Conservation (phyloP, 2,797 vertebrate species). For the Myotis myotis region DNA sequence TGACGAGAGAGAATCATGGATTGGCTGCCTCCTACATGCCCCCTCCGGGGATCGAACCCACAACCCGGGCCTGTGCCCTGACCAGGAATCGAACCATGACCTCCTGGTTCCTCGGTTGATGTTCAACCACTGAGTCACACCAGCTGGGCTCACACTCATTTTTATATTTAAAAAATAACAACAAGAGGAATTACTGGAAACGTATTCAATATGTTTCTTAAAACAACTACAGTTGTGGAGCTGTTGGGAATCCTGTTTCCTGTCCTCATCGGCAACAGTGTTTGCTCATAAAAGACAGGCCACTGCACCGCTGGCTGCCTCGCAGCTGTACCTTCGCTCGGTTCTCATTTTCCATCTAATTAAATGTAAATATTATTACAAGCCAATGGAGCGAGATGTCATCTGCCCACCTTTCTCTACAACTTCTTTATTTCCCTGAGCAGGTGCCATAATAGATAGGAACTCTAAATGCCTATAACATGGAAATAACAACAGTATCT, state of each 20-base stretch:
- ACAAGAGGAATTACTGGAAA: not conserved
- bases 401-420: not conserved
- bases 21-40: no score
- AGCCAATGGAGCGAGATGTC: slow-evolving; percentile 37
- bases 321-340: slow-evolving; percentile 41
- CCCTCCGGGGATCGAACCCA: no score
- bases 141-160: not conserved
- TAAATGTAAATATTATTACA: slow-evolving; percentile 77
- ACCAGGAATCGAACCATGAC: no score
- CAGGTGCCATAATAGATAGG: slow-evolving; percentile 23
- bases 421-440: slow-evolving; percentile 28
- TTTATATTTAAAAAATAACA: not conserved
- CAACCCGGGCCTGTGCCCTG: no score
- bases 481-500: not conserved
- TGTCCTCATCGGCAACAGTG: not conserved
- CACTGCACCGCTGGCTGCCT: not conserved
- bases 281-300: slow-evolving; percentile 51
- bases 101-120: no score
- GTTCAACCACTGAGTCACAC: no score
- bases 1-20: no score
- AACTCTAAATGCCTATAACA: not conserved
- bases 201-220: not conserved
- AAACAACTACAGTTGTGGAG: not conserved
- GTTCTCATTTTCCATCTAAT: slow-evolving; percentile 61
- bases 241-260: not conserved